These are phyloP conservation scores for Lasaia peninsularis DNA, from an alignment of 1,140 invertebrate genomes.

Conservation along the genomic window DNA sequence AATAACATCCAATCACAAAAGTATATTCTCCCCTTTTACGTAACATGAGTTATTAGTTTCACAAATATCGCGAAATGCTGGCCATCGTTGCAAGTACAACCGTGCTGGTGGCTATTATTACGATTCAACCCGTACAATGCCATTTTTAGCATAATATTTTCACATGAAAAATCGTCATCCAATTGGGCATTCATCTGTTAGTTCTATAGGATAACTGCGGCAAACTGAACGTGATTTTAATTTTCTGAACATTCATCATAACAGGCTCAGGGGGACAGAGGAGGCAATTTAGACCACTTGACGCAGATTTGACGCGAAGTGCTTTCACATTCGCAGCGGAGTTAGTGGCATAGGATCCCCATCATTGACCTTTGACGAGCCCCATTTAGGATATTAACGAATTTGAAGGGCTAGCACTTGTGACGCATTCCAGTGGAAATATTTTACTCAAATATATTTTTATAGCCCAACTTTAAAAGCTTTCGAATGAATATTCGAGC, in stretches of 20 bases:
- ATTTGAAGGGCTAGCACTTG: constrained; percentile 7
- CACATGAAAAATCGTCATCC: constrained; percentile 20
- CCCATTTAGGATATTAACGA: constrained; percentile 30
- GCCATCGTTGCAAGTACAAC: too few species aligned
- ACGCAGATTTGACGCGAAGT: constrained; percentile 55
- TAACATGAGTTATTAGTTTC: too few species aligned
- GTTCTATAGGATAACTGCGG: constrained; percentile 35
- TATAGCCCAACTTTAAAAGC: not conserved
- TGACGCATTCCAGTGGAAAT: not conserved
- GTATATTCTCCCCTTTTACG: too few species aligned
- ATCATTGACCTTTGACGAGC: constrained; percentile 52
- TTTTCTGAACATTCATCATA: constrained; percentile 61
- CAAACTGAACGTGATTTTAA: constrained; percentile 54
- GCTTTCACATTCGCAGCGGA: constrained; percentile 41
- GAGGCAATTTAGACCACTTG: constrained; percentile 51
- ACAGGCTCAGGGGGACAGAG: constrained; percentile 27
- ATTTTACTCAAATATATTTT: not conserved
- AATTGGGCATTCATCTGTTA: constrained; percentile 37
- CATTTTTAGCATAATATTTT: constrained; percentile 7
- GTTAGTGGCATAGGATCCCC: constrained; percentile 48
- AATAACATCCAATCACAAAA: too few species aligned
- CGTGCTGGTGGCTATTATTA: too few species aligned
- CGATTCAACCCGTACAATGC: not conserved
- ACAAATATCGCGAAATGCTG: too few species aligned
- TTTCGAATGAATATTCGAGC: not conserved